Evolutionary conservation across 2,797 vertebrate species (phyloP).

Genomic region (Lutjanus argentimaculatus): DNA sequence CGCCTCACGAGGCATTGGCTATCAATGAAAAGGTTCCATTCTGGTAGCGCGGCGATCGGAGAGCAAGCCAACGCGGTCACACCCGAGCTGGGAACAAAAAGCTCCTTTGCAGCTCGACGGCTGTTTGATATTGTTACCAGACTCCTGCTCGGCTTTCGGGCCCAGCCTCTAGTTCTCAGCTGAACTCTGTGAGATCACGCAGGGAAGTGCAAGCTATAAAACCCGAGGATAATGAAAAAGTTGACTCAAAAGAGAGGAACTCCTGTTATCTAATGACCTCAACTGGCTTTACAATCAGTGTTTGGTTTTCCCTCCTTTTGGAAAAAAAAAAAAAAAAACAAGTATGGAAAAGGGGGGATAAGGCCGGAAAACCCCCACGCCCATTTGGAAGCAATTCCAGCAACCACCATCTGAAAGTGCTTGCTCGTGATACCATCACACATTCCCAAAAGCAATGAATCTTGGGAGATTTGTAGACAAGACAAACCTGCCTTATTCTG

Average conservation of each 20-base stretch:
- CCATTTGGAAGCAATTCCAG: slow-evolving; percentile 84
- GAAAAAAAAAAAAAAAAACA: slow-evolving; percentile 47
- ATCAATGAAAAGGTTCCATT: slow-evolving; percentile 63
- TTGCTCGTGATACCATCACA: slow-evolving; percentile 78
- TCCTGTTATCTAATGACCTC: slow-evolving; percentile 76
- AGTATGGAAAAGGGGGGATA: slow-evolving; percentile 55
- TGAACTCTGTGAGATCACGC: slow-evolving; percentile 59
- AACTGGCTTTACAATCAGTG: slow-evolving; percentile 64
- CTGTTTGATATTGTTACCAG: slow-evolving; percentile 85
- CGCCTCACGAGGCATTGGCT: slow-evolving; percentile 54
- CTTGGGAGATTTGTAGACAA: slow-evolving; percentile 60
- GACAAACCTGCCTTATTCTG: slow-evolving; percentile 58
- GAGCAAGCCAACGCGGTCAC: slow-evolving; percentile 60
- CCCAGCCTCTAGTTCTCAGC: slow-evolving; percentile 49
- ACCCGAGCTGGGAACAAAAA: slow-evolving; percentile 68
- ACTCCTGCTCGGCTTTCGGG: slow-evolving; percentile 76
- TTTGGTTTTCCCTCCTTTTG: slow-evolving; percentile 64
- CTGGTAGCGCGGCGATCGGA: slow-evolving; percentile 63
- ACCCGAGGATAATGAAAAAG: slow-evolving; percentile 62
- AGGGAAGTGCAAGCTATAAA: slow-evolving; percentile 77
- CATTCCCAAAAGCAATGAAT: slow-evolving; percentile 76
- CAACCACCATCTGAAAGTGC: slow-evolving; percentile 75
- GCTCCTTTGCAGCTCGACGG: slow-evolving; percentile 62
- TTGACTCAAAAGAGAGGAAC: slow-evolving; percentile 49
- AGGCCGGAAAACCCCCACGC: slow-evolving; percentile 56